Base-by-base conservation (phyloP, 2,113 vertebrate species). In the Pavo muticus region DNA sequence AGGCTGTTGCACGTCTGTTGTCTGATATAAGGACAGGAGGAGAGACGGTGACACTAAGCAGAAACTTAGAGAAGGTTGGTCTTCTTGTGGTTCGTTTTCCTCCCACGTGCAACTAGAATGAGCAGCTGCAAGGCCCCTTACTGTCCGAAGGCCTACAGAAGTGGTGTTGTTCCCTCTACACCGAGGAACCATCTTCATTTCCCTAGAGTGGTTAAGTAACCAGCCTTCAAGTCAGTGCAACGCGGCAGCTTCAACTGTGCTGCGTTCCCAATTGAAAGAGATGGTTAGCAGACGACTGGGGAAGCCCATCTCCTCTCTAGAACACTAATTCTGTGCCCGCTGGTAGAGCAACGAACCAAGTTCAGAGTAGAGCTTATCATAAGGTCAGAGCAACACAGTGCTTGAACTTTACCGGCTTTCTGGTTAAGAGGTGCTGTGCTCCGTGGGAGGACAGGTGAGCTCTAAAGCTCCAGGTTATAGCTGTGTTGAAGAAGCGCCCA, bases 21-120 rank as follows among this genome's bases (percentile, higher is more conserved):
- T 48, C 69, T 90, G 57, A 48, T 18, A 6, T 44, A 54, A 80
- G 60, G 72, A 57, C 4, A 18, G 72, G 89, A 93, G 76, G 59
- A 84, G 65, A 88, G 87, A 76, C 18, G n/a, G 56, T 69, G 52
- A 94, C 92, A 92, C 91, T 96, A 92, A 94, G 48, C 35, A 84
- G 48, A 45, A 80, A 35, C 44, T 79, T 74, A 47, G 73, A 21
- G 68, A 73, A 90, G 39, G 24, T 47, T 29, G 40, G 63, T 47
- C 35, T 25, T 72, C 67, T 68, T 59, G 54, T 71, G 81, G 69
- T 61, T 88, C 56, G 52, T 72, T 82, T 77, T 85, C 39, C 52
- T 80, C 45, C 63, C 48, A 16, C 0, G 1, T 70, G 27, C 89
- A 87, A 87, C 54, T 60, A 25, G 27, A 80, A 14, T 70, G 76